Conservation (phyloP, 2,888 invertebrate genomes). For the Eupithecia pulchellata region DNA sequence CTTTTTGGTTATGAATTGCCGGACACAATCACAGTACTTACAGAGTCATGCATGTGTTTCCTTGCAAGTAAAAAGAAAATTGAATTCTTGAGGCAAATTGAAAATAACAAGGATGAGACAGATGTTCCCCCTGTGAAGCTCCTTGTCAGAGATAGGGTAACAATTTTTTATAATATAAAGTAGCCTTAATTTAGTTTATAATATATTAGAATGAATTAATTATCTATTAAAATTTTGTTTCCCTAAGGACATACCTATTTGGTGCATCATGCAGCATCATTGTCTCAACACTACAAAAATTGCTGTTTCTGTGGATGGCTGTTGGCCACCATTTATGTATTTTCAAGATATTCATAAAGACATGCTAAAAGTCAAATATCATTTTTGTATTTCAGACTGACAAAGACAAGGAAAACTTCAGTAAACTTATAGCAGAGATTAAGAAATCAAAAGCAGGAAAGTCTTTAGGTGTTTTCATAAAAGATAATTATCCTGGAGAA, state of each 20-base stretch:
- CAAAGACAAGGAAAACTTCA: conserved; percentile 96
- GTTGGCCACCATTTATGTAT: neutral
- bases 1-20: conserved; percentile 98
- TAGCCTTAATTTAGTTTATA: neutral
- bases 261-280: too few relatives aligned
- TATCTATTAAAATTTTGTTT: neutral
- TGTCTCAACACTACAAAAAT: neutral
- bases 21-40: conserved; percentile 97
- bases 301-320: neutral
- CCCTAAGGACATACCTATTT: neutral
- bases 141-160: conserved; percentile 95
- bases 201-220: neutral
- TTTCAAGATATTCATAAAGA: too few relatives aligned
- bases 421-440: conserved; percentile 90
- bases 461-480: conserved; percentile 94
- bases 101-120: conserved; percentile 91
- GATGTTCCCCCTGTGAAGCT: conserved; percentile 94
- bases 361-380: neutral
- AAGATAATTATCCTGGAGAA: conserved; percentile 97
- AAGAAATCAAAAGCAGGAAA: conserved; percentile 95
- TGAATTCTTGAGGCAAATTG: conserved; percentile 96
- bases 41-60: conserved; percentile 93
- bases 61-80: conserved; percentile 99
- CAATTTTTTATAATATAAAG: conserved; percentile 37
- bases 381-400: conserved; percentile 85